phyloP scores from a whole-genome alignment of 2,888 invertebrate species.

The Lutraria lutraria region DNA sequence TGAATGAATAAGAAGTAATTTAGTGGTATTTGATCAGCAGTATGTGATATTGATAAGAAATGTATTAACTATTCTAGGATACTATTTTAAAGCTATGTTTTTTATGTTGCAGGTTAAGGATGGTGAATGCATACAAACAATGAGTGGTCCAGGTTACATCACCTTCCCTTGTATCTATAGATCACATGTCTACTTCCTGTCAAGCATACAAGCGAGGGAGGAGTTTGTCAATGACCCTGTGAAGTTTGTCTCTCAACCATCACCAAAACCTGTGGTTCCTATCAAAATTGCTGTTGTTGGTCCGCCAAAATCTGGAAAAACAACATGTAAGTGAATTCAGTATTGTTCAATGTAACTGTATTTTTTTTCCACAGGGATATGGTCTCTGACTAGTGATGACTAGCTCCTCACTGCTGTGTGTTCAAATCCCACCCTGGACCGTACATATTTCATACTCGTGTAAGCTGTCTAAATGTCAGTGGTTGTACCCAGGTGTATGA shows the following conservation, averaged over 20 bases:
- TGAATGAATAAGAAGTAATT: too few species aligned
- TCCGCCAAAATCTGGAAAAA: conserved; percentile 87
- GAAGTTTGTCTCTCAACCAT: conserved; percentile 83
- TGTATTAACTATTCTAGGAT: too few species aligned
- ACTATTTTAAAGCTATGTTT: too few species aligned
- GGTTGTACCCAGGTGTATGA: neutral
- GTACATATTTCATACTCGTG: neutral
- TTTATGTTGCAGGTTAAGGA: conserved; percentile 82
- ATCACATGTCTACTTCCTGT: conserved; percentile 85
- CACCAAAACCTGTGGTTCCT: conserved; percentile 86
- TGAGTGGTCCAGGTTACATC: conserved; percentile 82
- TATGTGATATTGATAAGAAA: too few species aligned
- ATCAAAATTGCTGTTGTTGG: conserved; percentile 86
- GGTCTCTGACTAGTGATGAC: neutral
- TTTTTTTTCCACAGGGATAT: neutral
- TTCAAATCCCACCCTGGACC: neutral
- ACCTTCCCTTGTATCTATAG: conserved; percentile 85
- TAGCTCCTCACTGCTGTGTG: neutral
- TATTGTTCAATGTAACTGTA: too few species aligned
- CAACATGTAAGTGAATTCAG: conserved; percentile 83
- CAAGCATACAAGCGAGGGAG: conserved; percentile 80
- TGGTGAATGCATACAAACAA: conserved; percentile 86
- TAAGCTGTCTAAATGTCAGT: neutral
- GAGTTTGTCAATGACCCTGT: conserved; percentile 85
- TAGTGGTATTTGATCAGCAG: too few species aligned